Percentiles rank a stretch among this genome's conserved stretches.
Evolutionary conservation across 1,140 invertebrate genomes (phyloP).

Genomic region (Polyergus mexicanus): DNA sequence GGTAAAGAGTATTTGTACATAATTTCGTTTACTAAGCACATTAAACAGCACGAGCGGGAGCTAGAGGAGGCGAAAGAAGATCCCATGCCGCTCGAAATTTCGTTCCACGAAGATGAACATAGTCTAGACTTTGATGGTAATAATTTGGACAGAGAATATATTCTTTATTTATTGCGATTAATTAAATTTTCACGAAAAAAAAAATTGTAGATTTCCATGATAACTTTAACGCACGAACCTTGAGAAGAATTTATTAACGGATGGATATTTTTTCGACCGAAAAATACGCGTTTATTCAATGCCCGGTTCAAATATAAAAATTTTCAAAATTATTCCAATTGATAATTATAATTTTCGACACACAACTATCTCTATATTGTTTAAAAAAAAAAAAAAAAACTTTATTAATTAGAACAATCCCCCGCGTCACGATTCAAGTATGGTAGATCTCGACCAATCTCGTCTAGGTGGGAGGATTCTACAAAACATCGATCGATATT

Average conservation of each 20-base stretch:
- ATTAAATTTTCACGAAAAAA: too few species aligned
- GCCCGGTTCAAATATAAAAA: too few species aligned
- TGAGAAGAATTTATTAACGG: too few species aligned
- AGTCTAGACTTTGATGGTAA: conserved; percentile 74
- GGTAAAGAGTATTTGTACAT: conserved; percentile 86
- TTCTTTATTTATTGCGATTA: too few species aligned
- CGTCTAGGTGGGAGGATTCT: not conserved
- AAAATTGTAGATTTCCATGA: too few species aligned
- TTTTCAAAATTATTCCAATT: too few species aligned
- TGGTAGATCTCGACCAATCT: not conserved
- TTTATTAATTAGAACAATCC: not conserved
- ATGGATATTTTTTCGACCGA: too few species aligned
- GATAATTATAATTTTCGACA: too few species aligned
- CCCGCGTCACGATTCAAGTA: not conserved
- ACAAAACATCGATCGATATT: conserved; percentile 1
- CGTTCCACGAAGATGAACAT: conserved; percentile 79
- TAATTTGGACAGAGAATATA: conserved; percentile 43
- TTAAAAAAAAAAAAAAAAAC: too few species aligned
- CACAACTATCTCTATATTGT: not conserved
- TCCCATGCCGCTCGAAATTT: conserved; percentile 76
- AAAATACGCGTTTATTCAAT: too few species aligned
- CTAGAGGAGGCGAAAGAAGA: conserved; percentile 73
- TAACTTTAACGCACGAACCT: too few species aligned
- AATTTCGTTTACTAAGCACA: conserved; percentile 84
- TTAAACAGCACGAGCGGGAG: conserved; percentile 83